phyloP scores from a whole-genome alignment of 2,888 invertebrate genomes.

The Mongoloraphidia duomilia region DNA sequence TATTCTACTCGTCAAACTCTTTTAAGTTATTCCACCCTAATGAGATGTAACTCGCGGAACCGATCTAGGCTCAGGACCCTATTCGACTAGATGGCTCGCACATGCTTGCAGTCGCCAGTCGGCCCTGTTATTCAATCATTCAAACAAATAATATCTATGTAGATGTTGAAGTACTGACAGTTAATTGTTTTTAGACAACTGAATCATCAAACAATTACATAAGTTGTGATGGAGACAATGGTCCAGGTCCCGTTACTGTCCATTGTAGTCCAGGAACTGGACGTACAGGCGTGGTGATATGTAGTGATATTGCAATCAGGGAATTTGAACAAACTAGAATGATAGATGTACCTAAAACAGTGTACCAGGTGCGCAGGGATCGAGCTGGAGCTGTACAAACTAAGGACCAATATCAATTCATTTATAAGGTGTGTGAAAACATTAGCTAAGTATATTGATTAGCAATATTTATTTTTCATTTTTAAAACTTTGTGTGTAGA shows the following conservation, averaged over 20 bases:
- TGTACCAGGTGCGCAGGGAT: conserved; percentile 70
- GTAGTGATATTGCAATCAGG: conserved; percentile 75
- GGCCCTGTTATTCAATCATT: too few species aligned
- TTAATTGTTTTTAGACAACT: neutral
- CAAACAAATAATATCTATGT: too few species aligned
- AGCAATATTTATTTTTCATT: conserved; percentile 1
- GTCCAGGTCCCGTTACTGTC: conserved; percentile 59
- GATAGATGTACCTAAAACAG: conserved; percentile 76
- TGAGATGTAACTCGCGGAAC: too few species aligned
- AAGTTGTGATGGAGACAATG: conserved; percentile 17
- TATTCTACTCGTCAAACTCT: too few species aligned
- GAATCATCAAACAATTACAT: neutral
- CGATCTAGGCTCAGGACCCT: too few species aligned
- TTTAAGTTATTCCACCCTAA: too few species aligned
- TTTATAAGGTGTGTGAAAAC: conserved; percentile 62
- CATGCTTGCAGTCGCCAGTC: too few species aligned
- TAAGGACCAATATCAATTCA: conserved; percentile 81
- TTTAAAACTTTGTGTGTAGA: conserved; percentile 1
- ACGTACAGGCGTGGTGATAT: conserved; percentile 71
- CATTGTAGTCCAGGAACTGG: conserved; percentile 88
- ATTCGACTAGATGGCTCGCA: too few species aligned
- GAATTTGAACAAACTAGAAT: conserved; percentile 68
- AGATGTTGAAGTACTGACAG: too few species aligned
- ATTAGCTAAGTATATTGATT: neutral
- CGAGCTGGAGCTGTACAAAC: conserved; percentile 83